Conservation (phyloP, 2,113 vertebrate genomes). For the Panurus biarmicus region DNA sequence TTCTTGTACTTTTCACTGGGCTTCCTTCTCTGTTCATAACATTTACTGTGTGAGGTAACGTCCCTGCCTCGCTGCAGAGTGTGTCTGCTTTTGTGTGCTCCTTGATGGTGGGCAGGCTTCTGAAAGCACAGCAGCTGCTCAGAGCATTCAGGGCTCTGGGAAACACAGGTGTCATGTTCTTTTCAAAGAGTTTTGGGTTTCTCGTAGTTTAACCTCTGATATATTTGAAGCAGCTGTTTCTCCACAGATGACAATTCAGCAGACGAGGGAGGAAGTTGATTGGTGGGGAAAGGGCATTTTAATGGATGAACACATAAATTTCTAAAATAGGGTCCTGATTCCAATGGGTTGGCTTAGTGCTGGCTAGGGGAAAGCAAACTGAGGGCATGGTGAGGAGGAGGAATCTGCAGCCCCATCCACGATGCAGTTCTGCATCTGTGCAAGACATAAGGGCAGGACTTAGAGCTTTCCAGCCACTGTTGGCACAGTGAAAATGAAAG, state of each 20-base stretch:
- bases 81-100: neutral
- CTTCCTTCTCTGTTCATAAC: neutral
- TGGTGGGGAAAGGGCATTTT: neutral
- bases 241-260: accelerated
- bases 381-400: too few relatives aligned
- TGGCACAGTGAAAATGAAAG: neutral
- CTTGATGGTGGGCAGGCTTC: neutral
- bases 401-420: neutral
- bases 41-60: accelerated
- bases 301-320: neutral
- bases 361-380: neutral
- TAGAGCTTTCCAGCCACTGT: neutral
- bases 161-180: neutral
- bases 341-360: neutral
- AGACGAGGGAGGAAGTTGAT: neutral
- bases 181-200: neutral
- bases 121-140: neutral
- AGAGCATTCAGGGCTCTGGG: neutral
- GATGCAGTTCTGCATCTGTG: neutral
- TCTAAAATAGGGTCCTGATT: neutral
- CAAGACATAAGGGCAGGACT: neutral
- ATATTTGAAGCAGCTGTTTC: neutral
- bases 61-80: neutral
- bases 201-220: neutral
- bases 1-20: neutral